These are phyloP conservation scores for Tursiops truncatus DNA, from an alignment of 2,113 vertebrate species.

Conservation along the genomic window DNA sequence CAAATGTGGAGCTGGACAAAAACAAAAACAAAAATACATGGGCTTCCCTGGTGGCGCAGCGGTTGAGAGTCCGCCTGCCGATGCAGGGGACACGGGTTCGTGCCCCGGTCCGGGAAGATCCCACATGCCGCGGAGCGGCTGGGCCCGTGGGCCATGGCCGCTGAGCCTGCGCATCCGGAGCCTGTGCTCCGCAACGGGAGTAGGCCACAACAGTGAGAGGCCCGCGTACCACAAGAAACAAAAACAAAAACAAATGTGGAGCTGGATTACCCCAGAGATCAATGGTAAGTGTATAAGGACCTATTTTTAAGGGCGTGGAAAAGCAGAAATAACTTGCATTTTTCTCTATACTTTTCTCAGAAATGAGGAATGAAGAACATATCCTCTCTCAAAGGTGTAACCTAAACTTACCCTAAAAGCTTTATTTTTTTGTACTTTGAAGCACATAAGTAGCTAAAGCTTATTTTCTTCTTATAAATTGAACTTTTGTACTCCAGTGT, in stretches of 20 bases:
- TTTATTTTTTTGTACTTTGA: neutral
- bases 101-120: too few species aligned
- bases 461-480: neutral
- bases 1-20: neutral
- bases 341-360: slow-evolving; percentile 1
- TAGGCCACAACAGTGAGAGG: too few species aligned
- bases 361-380: neutral
- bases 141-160: too few species aligned
- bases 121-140: too few species aligned
- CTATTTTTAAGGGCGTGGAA: neutral
- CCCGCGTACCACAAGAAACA: too few species aligned
- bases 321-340: neutral
- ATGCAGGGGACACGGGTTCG: too few species aligned
- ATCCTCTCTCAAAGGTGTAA: neutral
- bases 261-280: neutral
- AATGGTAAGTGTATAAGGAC: neutral
- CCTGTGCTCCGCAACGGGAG: too few species aligned
- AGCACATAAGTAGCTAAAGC: neutral
- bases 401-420: neutral
- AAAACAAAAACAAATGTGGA: neutral
- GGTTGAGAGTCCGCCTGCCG: too few species aligned
- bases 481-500: neutral
- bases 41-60: too few species aligned
- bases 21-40: too few species aligned
- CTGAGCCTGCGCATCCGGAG: too few species aligned